Percentiles rank a stretch among this genome's conserved stretches.
These are phyloP conservation scores for Ia io DNA, from an alignment of 2,113 vertebrate genomes.

Conservation along the genomic window DNA sequence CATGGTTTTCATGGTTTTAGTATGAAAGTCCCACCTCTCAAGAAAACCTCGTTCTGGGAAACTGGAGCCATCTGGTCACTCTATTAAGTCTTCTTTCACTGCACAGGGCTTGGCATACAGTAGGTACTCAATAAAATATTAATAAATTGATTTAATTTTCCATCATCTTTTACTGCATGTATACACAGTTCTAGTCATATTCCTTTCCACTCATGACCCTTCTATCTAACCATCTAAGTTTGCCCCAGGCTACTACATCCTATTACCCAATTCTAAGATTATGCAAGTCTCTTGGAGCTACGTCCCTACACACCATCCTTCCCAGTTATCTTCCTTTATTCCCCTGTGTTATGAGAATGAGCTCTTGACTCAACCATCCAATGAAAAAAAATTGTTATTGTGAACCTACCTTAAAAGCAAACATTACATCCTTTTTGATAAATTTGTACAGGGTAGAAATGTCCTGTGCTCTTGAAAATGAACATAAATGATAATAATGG, in stretches of 20 bases:
- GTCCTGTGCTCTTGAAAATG: not conserved
- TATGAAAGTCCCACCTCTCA: not conserved
- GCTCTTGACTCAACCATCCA: not conserved
- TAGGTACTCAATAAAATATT: not conserved
- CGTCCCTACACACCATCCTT: not conserved
- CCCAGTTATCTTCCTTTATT: not conserved
- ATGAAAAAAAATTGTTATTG: not conserved
- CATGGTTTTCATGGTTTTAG: not conserved
- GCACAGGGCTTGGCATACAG: not conserved
- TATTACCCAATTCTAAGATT: not conserved
- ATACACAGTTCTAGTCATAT: not conserved
- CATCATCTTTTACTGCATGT: not conserved
- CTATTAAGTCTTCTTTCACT: not conserved
- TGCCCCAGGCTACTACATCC: not conserved
- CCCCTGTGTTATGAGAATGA: not conserved
- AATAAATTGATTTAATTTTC: not conserved
- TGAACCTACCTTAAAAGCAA: not conserved
- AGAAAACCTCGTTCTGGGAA: not conserved
- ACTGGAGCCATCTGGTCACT: not conserved
- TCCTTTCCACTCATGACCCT: not conserved
- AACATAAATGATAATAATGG: not conserved
- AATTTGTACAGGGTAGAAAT: not conserved
- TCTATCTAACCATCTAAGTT: not conserved
- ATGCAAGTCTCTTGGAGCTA: not conserved
- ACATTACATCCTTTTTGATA: not conserved